Conservation (phyloP, 92 coral and sea anemone genomes). For the Epizoanthus scotinus region DNA sequence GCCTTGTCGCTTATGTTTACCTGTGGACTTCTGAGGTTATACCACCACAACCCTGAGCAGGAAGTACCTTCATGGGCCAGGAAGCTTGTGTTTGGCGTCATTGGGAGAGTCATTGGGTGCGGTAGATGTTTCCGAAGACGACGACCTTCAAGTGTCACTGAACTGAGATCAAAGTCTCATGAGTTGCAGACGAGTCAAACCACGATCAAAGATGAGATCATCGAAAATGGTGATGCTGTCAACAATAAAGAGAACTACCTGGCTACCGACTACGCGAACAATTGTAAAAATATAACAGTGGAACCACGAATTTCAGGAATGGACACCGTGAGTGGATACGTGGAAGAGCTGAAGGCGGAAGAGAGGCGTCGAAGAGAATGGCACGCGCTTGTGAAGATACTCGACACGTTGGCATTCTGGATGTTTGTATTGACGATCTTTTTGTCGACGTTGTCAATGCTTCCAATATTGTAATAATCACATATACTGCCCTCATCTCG, state of each 20-base stretch:
- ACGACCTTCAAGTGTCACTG: neutral
- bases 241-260: slow-evolving; percentile 19
- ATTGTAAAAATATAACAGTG: neutral
- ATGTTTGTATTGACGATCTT: slow-evolving; percentile 38
- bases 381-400: slow-evolving; percentile 55
- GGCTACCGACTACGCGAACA: neutral
- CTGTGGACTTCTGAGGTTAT: slow-evolving; percentile 72
- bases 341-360: slow-evolving; percentile 44
- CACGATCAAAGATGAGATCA: slow-evolving; percentile 4
- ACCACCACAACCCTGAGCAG: slow-evolving; percentile 81
- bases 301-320: slow-evolving; percentile 13
- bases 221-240: slow-evolving; percentile 35
- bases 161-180: neutral
- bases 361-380: slow-evolving; percentile 47
- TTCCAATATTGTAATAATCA: slow-evolving; percentile 7
- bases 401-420: slow-evolving; percentile 53
- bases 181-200: slow-evolving; percentile 2
- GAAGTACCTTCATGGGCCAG: slow-evolving; percentile 79
- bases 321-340: slow-evolving; percentile 43
- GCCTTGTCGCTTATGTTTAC: slow-evolving; percentile 77
- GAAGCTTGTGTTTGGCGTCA: slow-evolving; percentile 67
- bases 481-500: too few species aligned
- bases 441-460: slow-evolving; percentile 37
- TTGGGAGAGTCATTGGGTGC: slow-evolving; percentile 66
- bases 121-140: slow-evolving; percentile 39